Base-by-base conservation (phyloP, 2,888 invertebrate species). In the Leistus spinibarbis region DNA sequence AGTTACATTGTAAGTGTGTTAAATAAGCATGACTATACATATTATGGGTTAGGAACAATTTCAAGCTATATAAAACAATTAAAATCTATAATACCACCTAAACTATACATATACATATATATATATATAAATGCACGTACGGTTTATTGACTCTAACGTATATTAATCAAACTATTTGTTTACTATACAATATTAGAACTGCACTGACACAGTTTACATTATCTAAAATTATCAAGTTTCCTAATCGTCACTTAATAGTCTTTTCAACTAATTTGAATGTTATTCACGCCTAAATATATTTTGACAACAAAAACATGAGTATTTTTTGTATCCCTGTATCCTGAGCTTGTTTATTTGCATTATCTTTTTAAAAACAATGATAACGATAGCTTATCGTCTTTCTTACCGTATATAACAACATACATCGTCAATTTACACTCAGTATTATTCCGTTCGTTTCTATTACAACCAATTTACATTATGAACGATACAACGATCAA, bases 401-500 rank as follows among this genome's bases (percentile, higher is more conserved):
- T n/a, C n/a, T n/a, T n/a, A n/a, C n/a, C n/a, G n/a, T n/a, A n/a
- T n/a, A n/a, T n/a, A n/a, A n/a, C n/a, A n/a, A n/a, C n/a, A n/a
- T n/a, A n/a, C n/a, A n/a, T n/a, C n/a, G n/a, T n/a, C n/a, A n/a
- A n/a, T n/a, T n/a, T n/a, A n/a, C n/a, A n/a, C n/a, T n/a, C n/a
- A n/a, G n/a, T n/a, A n/a, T n/a, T n/a, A n/a, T n/a, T n/a, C n/a
- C n/a, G n/a, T n/a, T n/a, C n/a, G n/a, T n/a, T n/a, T n/a, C n/a
- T n/a, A n/a, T n/a, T n/a, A n/a, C n/a, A n/a, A n/a, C n/a, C n/a
- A n/a, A 7, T 24, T 24, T 7, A 40, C 40, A 62, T 67, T 62
- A 73, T 73, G 73, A 73, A 73, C 67, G 67, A 73, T 27, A 73
- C 73, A 23, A 62, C 64, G 16, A 60, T 7, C 17, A 10, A 17